phyloP scores from a whole-genome alignment of 2,113 vertebrate genomes.

The Azemiops feae region DNA sequence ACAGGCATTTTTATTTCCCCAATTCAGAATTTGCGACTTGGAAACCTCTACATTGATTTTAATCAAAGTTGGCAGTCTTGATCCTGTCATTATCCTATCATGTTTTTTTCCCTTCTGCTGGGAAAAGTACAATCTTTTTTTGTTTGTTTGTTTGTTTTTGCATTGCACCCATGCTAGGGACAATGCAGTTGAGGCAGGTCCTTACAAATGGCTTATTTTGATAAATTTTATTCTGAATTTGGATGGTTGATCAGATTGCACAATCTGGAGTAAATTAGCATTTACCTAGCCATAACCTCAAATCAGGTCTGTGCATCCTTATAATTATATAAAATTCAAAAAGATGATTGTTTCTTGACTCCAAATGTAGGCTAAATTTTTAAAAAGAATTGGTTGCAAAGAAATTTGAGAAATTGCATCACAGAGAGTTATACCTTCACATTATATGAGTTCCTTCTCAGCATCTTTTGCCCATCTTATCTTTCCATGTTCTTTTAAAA shows the following conservation, averaged over 20 bases:
- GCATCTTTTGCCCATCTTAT: neutral
- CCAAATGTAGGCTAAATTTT: neutral
- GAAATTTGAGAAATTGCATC: neutral
- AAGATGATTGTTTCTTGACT: neutral
- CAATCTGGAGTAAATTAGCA: neutral
- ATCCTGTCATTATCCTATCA: neutral
- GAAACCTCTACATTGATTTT: neutral
- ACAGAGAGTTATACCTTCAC: neutral
- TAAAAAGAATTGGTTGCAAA: neutral
- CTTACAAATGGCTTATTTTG: neutral
- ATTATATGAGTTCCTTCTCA: neutral
- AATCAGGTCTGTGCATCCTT: neutral
- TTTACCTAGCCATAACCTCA: neutral
- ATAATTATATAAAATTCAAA: neutral
- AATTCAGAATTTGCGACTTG: neutral
- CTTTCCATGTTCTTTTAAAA: neutral
- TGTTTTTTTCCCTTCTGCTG: neutral
- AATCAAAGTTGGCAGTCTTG: neutral
- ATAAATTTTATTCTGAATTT: neutral
- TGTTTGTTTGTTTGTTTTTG: neutral
- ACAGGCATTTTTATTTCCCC: neutral
- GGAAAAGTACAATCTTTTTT: neutral
- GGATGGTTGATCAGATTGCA: neutral
- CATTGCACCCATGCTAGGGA: neutral
- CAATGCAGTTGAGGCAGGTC: neutral